Percentiles rank a stretch among this genome's conserved stretches.
These are phyloP conservation scores for Ctenodactylus gundi DNA, from an alignment of 2,113 vertebrate genomes.

Conservation along the genomic window DNA sequence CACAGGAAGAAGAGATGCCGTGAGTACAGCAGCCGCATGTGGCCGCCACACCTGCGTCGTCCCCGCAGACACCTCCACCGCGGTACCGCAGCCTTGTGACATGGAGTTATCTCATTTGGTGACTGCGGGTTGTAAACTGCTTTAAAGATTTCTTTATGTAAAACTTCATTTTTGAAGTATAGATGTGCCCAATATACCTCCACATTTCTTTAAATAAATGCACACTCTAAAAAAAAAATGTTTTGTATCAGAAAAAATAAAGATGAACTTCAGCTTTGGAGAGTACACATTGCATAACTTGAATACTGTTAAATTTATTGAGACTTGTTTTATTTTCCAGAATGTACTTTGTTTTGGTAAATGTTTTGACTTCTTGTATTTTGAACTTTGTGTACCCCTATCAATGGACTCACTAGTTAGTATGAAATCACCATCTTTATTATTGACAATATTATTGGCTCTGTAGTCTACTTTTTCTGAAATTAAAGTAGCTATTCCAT, in stretches of 20 bases:
- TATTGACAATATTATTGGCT: not conserved
- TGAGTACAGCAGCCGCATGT: not conserved
- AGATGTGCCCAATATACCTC: not conserved
- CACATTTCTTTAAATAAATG: not conserved
- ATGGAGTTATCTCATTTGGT: not conserved
- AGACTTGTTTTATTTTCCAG: not conserved
- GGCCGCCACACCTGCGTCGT: too few species aligned
- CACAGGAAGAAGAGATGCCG: not conserved
- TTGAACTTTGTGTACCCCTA: not conserved
- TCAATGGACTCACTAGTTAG: not conserved
- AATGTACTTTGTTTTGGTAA: not conserved
- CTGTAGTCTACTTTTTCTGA: not conserved
- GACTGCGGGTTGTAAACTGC: not conserved
- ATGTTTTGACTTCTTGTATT: not conserved
- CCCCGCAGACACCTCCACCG: too few species aligned
- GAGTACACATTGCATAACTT: not conserved
- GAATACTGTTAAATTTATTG: not conserved
- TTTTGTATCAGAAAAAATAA: constrained; percentile 21
- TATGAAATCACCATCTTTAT: not conserved
- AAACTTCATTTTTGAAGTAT: not conserved
- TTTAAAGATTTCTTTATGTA: not conserved
- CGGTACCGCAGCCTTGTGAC: not conserved
- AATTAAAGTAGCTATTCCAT: not conserved
- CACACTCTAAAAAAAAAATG: not conserved
- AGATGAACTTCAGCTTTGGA: not conserved